Evolutionary conservation across 2,888 invertebrate genomes (phyloP).

Genomic region (Amblyjoppa fuscipennis): DNA sequence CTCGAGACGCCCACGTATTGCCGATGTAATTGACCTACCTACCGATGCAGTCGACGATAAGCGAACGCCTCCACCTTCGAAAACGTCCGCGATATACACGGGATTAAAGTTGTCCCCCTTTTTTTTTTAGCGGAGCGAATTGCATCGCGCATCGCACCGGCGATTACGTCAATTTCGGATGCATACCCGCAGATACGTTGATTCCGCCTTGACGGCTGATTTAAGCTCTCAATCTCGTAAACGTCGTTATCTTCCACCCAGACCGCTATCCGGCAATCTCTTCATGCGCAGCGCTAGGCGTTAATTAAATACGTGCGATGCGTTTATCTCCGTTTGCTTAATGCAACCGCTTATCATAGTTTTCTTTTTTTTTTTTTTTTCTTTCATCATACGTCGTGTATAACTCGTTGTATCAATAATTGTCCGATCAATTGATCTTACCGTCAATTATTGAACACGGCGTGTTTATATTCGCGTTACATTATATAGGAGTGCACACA

Average conservation of each 20-base stretch:
- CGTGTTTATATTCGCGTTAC: constrained; percentile 29
- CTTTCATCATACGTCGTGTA: not conserved
- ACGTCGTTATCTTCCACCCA: not conserved
- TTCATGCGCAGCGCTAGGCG: not conserved
- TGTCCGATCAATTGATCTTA: not conserved
- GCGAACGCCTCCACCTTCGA: too few species aligned
- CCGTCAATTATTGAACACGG: not conserved
- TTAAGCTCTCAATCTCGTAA: not conserved
- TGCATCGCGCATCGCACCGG: not conserved
- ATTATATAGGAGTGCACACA: constrained; percentile 22
- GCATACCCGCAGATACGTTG: not conserved
- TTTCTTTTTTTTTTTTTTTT: constrained; percentile 1
- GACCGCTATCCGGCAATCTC: not conserved
- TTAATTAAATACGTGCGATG: not conserved
- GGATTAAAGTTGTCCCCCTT: too few species aligned
- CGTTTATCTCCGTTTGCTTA: too few species aligned
- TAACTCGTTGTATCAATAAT: not conserved
- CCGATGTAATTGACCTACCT: too few species aligned
- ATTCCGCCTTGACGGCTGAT: not conserved
- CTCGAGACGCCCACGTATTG: not conserved
- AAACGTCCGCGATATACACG: too few species aligned
- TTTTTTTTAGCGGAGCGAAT: not conserved
- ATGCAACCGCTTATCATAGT: not conserved
- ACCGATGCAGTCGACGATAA: too few species aligned
- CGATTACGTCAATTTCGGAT: not conserved